phyloP scores from a whole-genome alignment of 2,888 invertebrate species.

The Sympetrum striolatum region DNA sequence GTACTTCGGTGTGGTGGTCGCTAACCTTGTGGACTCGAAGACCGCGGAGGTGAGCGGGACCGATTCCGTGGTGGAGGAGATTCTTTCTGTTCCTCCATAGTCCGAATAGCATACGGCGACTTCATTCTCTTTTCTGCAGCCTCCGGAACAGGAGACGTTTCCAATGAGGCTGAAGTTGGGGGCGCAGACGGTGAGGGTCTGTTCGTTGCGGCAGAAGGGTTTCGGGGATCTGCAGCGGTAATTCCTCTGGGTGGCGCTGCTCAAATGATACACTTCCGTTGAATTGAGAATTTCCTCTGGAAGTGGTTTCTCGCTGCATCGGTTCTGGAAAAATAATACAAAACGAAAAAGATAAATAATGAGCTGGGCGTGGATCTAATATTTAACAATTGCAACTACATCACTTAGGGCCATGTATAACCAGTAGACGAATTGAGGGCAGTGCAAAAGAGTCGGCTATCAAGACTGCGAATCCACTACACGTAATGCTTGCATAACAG shows the following conservation, averaged over 20 bases:
- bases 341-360: neutral
- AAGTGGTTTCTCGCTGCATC: neutral
- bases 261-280: neutral
- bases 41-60: neutral
- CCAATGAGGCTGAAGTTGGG: slow-evolving; percentile 43
- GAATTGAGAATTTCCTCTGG: neutral
- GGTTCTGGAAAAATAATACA: neutral
- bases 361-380: too few species aligned
- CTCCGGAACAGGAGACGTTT: slow-evolving; percentile 39
- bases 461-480: neutral
- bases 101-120: slow-evolving; percentile 17
- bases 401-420: too few species aligned
- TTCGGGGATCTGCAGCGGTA: neutral
- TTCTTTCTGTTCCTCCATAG: neutral
- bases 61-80: neutral
- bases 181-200: slow-evolving; percentile 40
- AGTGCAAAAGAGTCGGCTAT: neutral
- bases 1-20: neutral
- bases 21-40: neutral
- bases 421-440: too few species aligned
- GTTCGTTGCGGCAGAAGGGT: slow-evolving; percentile 17
- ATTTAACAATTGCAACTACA: too few species aligned
- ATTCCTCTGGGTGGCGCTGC: neutral
- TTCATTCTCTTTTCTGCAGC: slow-evolving; percentile 15
- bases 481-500: too few species aligned